Conservation (phyloP, 1,140 invertebrate genomes). For the Lordiphosa mommai region DNA sequence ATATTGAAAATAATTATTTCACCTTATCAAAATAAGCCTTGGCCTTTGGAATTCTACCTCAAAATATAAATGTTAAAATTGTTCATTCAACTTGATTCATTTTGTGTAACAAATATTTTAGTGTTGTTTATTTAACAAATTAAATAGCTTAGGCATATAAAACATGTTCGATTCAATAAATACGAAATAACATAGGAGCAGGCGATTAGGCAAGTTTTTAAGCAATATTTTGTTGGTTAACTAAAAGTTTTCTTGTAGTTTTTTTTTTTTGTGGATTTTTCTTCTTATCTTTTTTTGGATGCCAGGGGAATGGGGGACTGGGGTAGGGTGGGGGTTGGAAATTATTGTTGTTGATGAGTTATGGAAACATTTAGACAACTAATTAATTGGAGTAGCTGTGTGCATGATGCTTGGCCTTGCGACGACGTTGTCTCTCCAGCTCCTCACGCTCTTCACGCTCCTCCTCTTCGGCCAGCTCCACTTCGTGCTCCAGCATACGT, state of each 20-base stretch:
- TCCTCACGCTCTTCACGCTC: constrained; percentile 43
- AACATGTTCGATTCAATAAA: constrained; percentile 56
- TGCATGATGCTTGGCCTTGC: neutral
- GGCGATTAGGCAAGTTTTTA: constrained; percentile 9
- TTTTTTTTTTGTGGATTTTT: constrained; percentile 38
- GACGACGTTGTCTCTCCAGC: constrained; percentile 14
- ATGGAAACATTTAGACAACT: too few relatives aligned
- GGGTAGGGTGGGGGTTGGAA: constrained; percentile 23
- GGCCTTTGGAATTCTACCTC: constrained; percentile 19
- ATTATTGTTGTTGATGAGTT: constrained; percentile 50
- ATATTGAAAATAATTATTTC: constrained; percentile 18
- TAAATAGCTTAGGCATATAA: constrained; percentile 54
- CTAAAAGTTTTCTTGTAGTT: constrained; percentile 2
- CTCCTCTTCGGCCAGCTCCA: constrained; percentile 65
- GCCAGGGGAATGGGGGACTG: constrained; percentile 61
- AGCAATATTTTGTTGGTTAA: too few relatives aligned
- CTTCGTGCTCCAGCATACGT: constrained; percentile 56
- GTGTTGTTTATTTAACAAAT: constrained; percentile 63
- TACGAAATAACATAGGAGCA: constrained; percentile 58
- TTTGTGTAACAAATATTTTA: constrained; percentile 60
- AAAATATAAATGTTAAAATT: neutral
- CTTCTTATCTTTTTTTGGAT: constrained; percentile 46
- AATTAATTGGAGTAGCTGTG: too few relatives aligned
- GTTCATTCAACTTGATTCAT: constrained; percentile 1
- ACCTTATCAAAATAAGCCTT: constrained; percentile 37